These are phyloP conservation scores for Piezodorus guildinii DNA, from an alignment of 1,140 invertebrate genomes.

Conservation along the genomic window DNA sequence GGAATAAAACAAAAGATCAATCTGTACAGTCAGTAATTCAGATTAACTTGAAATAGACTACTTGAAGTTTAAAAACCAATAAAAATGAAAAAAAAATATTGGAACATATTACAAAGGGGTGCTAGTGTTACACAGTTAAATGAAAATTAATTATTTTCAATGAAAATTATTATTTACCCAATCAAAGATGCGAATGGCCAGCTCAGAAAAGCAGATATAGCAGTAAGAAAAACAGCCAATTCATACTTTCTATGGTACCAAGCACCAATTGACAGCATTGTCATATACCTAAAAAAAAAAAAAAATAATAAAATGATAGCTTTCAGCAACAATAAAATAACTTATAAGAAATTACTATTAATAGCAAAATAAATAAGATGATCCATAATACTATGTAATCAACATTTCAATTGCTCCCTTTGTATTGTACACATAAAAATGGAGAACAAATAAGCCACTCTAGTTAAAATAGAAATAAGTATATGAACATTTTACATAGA, in stretches of 20 bases:
- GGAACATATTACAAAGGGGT: neutral
- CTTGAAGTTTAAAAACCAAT: too few species aligned
- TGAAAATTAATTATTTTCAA: neutral
- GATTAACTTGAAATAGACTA: too few species aligned
- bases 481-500: slow-evolving; percentile 55
- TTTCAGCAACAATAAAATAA: neutral
- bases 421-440: too few species aligned
- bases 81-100: too few species aligned
- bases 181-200: slow-evolving; percentile 89
- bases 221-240: slow-evolving; percentile 72
- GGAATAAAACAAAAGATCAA: too few species aligned
- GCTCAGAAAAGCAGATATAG: slow-evolving; percentile 61
- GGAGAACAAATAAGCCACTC: too few species aligned
- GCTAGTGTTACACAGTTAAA: neutral
- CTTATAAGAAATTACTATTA: neutral
- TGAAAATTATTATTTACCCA: slow-evolving; percentile 42
- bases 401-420: too few species aligned
- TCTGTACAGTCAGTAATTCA: too few species aligned
- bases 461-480: too few species aligned
- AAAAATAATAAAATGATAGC: neutral
- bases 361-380: neutral
- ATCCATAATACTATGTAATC: too few species aligned
- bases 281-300: slow-evolving; percentile 45
- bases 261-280: slow-evolving; percentile 65
- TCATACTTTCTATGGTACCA: slow-evolving; percentile 73